These are phyloP conservation scores for Encarsia formosa DNA, from an alignment of 2,888 invertebrate genomes.

Conservation along the genomic window DNA sequence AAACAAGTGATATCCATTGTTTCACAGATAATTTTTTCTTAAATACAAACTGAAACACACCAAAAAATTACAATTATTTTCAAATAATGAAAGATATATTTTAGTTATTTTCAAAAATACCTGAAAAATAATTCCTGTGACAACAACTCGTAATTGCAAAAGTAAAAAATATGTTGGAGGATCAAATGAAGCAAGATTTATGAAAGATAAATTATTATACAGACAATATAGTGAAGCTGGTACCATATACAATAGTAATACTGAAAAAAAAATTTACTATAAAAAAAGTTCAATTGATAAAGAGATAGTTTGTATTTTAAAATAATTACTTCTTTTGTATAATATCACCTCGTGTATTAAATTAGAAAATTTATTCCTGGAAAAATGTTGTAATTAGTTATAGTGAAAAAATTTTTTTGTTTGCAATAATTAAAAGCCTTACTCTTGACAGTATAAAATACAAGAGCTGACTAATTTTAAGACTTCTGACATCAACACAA, in stretches of 20 bases:
- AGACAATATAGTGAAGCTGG: constrained; percentile 89
- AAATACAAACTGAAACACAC: constrained; percentile 70
- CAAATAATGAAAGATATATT: constrained; percentile 9
- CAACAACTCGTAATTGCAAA: constrained; percentile 84
- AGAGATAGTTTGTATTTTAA: background rate
- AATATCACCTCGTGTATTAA: constrained; percentile 34
- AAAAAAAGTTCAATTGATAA: background rate
- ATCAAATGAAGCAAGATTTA: constrained; percentile 86
- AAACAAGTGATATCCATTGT: constrained; percentile 86
- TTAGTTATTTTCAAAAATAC: constrained; percentile 52
- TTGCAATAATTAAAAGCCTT: constrained; percentile 38
- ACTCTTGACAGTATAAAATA: constrained; percentile 68
- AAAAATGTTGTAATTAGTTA: constrained; percentile 9
- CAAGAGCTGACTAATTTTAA: constrained; percentile 75
- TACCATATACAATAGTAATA: constrained; percentile 79
- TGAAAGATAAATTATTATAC: constrained; percentile 90
- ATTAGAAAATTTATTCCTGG: constrained; percentile 17
- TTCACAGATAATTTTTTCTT: constrained; percentile 71
- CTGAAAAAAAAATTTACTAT: constrained; percentile 53
- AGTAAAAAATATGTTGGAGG: constrained; percentile 91
- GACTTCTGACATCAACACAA: constrained; percentile 83
- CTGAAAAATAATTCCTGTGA: constrained; percentile 90
- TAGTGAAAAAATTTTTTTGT: constrained; percentile 8
- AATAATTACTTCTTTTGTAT: constrained; percentile 40
- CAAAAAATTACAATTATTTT: constrained; percentile 15